These are phyloP conservation scores for Atta colombica DNA, from an alignment of 1,140 invertebrate species.

Conservation along the genomic window DNA sequence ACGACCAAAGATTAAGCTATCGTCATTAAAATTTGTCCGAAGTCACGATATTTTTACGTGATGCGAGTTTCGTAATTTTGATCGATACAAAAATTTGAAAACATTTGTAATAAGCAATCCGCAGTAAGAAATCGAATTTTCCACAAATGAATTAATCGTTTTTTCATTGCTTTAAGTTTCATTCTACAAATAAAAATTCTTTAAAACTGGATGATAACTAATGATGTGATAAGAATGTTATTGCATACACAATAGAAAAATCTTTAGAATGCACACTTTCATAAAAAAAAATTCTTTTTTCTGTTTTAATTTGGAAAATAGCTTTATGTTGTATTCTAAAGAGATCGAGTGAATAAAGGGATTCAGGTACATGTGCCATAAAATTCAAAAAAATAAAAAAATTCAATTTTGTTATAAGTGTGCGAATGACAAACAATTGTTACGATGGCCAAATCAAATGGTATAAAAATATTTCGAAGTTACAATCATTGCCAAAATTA, in stretches of 20 bases:
- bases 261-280: not conserved
- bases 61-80: not conserved
- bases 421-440: not conserved
- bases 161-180: not conserved
- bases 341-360: not conserved
- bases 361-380: not conserved
- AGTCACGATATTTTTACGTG: not conserved
- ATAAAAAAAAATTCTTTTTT: not conserved
- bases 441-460: not conserved
- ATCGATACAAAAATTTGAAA: not conserved
- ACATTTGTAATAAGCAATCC: constrained; percentile 3
- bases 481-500: not conserved
- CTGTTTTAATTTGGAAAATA: not conserved
- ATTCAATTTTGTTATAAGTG: not conserved
- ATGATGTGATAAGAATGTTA: not conserved
- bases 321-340: not conserved
- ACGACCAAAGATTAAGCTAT: constrained; percentile 19
- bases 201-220: not conserved
- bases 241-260: not conserved
- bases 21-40: constrained; percentile 9
- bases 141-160: not conserved
- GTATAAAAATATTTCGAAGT: not conserved
- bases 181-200: not conserved
- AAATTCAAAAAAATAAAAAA: not conserved
- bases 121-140: constrained; percentile 3